Evolutionary conservation across 1,140 invertebrate species (phyloP).

Genomic region (Ips typographus): DNA sequence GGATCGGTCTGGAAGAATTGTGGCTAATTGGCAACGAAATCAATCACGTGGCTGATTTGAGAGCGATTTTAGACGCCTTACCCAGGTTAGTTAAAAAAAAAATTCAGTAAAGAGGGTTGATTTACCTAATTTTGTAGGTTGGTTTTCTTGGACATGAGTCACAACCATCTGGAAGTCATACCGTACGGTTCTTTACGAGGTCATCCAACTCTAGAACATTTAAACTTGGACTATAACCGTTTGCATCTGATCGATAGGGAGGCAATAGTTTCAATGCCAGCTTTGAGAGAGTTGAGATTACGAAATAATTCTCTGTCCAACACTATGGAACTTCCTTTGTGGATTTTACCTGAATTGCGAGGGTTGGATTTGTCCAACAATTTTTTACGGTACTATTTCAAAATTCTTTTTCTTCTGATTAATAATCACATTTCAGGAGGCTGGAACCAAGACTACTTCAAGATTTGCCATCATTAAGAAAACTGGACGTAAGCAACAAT

Average conservation of each 20-base stretch:
- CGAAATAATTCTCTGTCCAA: slow-evolving; percentile 75
- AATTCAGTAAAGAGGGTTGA: background rate
- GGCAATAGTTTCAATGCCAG: slow-evolving; percentile 78
- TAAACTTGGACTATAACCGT: slow-evolving; percentile 79
- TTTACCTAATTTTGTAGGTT: slow-evolving; percentile 53
- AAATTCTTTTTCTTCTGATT: background rate
- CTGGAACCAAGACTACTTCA: slow-evolving; percentile 70
- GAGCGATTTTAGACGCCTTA: slow-evolving; percentile 71
- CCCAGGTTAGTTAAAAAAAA: slow-evolving; percentile 52
- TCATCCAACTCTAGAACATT: slow-evolving; percentile 73
- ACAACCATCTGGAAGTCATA: slow-evolving; percentile 72
- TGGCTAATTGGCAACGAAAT: slow-evolving; percentile 75
- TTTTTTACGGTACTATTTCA: slow-evolving; percentile 52
- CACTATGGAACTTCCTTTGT: slow-evolving; percentile 61
- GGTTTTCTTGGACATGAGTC: slow-evolving; percentile 73
- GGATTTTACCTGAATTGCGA: slow-evolving; percentile 79
- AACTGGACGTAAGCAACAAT: slow-evolving; percentile 80
- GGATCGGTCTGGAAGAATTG: slow-evolving; percentile 73
- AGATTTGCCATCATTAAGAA: slow-evolving; percentile 72
- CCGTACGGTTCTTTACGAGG: slow-evolving; percentile 73
- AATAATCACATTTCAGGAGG: slow-evolving; percentile 53
- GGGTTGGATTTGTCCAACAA: slow-evolving; percentile 80
- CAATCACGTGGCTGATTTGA: slow-evolving; percentile 68
- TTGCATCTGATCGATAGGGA: slow-evolving; percentile 72
- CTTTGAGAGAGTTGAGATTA: slow-evolving; percentile 74